These are phyloP conservation scores for Melangyna quadrimaculata DNA, from an alignment of 2,888 invertebrate genomes.

Conservation along the genomic window DNA sequence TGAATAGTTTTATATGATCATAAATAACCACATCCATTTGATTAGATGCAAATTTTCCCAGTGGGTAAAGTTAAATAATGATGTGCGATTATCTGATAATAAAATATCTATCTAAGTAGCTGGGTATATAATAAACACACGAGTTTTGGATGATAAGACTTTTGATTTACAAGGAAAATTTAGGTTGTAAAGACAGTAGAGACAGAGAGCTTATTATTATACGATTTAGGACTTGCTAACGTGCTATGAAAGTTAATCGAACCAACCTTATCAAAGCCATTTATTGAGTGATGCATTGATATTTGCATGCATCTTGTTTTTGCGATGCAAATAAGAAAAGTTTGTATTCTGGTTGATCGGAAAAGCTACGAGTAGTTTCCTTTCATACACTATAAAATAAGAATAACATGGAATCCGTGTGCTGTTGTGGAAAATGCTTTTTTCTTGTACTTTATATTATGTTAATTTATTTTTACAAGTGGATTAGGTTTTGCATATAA, in stretches of 20 bases:
- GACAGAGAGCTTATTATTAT: no score
- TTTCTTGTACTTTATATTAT: conserved; percentile 5
- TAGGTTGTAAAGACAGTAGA: conserved; percentile 41
- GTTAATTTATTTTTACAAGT: conserved; percentile 21
- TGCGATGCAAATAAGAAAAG: conserved; percentile 51
- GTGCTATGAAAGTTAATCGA: conserved; percentile 9
- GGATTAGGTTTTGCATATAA: background rate
- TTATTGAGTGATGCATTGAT: conserved; percentile 23
- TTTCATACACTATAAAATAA: background rate
- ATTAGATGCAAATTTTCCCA: conserved; percentile 57
- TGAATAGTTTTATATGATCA: conserved; percentile 42
- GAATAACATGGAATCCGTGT: background rate
- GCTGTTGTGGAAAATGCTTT: background rate
- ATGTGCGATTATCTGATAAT: conserved; percentile 51
- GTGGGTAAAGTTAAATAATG: conserved; percentile 9
- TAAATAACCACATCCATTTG: conserved; percentile 58
- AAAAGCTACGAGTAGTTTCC: background rate
- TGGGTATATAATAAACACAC: conserved; percentile 5
- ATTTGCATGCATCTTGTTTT: background rate
- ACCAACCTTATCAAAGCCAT: background rate
- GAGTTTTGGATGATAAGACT: conserved; percentile 31
- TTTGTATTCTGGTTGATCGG: background rate
- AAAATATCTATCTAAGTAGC: conserved; percentile 34
- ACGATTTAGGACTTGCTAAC: conserved; percentile 22
- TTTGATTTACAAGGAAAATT: conserved; percentile 50